These are phyloP conservation scores for Acanthornis magna DNA, from an alignment of 2,797 vertebrate species.

Conservation along the genomic window DNA sequence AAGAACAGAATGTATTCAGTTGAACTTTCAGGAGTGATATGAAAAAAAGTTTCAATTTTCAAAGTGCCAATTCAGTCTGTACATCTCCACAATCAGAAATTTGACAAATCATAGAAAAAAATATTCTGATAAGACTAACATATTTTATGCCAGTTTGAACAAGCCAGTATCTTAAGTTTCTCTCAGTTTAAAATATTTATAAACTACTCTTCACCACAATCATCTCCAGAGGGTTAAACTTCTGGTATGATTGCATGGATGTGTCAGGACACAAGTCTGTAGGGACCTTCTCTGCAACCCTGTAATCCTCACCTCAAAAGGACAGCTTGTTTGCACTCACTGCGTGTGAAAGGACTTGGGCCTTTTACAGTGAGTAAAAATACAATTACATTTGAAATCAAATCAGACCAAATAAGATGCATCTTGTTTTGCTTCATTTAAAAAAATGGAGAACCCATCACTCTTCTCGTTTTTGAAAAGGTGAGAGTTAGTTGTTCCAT, in stretches of 20 bases:
- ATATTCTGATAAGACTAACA: neutral
- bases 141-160: neutral
- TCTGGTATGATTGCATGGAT: neutral
- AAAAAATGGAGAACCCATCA: conserved; percentile 14
- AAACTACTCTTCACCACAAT: neutral
- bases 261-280: neutral
- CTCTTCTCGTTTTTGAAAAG: neutral
- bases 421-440: neutral
- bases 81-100: neutral
- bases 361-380: neutral
- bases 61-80: neutral
- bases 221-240: neutral
- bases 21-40: neutral
- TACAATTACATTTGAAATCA: neutral
- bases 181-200: neutral
- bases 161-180: neutral
- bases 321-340: neutral
- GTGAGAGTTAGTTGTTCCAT: neutral
- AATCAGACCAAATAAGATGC: neutral
- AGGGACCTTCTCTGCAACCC: neutral
- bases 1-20: neutral
- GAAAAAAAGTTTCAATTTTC: neutral
- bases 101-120: neutral
- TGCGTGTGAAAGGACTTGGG: neutral
- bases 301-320: neutral